Conservation (phyloP, 2,113 vertebrate genomes). For the Halichoerus grypus region DNA sequence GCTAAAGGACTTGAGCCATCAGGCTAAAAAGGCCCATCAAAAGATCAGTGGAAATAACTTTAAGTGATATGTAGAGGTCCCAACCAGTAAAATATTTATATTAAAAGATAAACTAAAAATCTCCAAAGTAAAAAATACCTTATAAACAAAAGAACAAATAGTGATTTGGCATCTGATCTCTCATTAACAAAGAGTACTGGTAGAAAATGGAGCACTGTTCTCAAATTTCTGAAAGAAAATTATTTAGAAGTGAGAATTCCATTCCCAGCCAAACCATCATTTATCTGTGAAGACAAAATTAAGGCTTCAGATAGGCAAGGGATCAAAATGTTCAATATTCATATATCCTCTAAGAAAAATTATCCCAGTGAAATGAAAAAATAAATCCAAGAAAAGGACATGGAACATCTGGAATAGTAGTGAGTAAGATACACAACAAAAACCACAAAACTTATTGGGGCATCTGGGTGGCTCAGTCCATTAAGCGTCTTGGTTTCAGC, state of each 20-base stretch:
- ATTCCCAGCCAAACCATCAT: neutral
- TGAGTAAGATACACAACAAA: neutral
- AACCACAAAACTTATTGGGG: neutral
- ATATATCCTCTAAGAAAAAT: conserved; percentile 17
- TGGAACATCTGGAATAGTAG: neutral
- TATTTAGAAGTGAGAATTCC: neutral
- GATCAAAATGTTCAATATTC: conserved; percentile 29
- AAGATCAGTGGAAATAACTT: conserved; percentile 34
- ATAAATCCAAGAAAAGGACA: neutral
- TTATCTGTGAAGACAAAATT: neutral
- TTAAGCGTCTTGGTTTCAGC: neutral
- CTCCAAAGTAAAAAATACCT: neutral
- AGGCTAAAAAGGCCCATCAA: neutral
- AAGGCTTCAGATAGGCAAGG: neutral
- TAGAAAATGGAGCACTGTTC: neutral
- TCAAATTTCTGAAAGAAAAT: conserved; percentile 24
- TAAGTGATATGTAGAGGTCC: neutral
- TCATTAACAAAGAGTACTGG: neutral
- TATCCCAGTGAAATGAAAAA: conserved; percentile 6
- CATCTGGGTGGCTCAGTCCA: neutral
- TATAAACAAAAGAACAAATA: conserved; percentile 8
- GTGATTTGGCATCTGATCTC: neutral
- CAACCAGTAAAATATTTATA: neutral
- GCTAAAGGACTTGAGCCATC: neutral
- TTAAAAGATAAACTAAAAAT: neutral